Conservation (phyloP, 1,140 invertebrate species). For the Bombus turneri region DNA sequence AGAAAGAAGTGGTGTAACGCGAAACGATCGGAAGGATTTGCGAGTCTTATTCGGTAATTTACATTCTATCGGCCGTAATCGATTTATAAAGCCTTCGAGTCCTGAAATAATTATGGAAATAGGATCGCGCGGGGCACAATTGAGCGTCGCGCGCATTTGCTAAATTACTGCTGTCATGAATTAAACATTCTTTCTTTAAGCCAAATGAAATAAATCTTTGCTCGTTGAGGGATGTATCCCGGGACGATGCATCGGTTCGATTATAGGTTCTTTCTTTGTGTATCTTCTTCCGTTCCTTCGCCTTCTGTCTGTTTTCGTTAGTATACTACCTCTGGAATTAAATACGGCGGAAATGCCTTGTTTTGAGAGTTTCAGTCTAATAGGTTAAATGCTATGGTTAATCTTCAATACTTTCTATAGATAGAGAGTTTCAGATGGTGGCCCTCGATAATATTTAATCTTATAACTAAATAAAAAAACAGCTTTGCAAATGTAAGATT, state of each 20-base stretch:
- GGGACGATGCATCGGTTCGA: background rate
- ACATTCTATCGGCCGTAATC: slow-evolving; percentile 44
- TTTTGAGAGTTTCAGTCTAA: background rate
- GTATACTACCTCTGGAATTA: background rate
- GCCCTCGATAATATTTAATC: too few species aligned
- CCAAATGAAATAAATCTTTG: slow-evolving; percentile 33
- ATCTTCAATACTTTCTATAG: too few species aligned
- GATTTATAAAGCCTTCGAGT: slow-evolving; percentile 38
- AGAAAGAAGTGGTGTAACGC: background rate
- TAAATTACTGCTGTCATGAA: slow-evolving; percentile 33
- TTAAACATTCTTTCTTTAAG: slow-evolving; percentile 26
- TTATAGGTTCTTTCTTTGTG: background rate
- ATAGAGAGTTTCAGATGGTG: too few species aligned
- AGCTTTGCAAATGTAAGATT: too few species aligned
- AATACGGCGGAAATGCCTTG: background rate
- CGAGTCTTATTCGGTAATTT: slow-evolving; percentile 20
- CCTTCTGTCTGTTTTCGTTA: background rate
- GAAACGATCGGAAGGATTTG: slow-evolving; percentile 27
- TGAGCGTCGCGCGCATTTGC: slow-evolving; percentile 3
- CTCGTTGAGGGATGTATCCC: background rate
- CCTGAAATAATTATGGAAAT: slow-evolving; percentile 45
- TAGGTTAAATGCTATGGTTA: too few species aligned
- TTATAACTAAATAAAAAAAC: too few species aligned
- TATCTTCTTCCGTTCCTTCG: background rate
- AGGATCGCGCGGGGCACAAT: background rate